phyloP scores from a whole-genome alignment of 2,113 vertebrate species.

The Myotis lucifugus region DNA sequence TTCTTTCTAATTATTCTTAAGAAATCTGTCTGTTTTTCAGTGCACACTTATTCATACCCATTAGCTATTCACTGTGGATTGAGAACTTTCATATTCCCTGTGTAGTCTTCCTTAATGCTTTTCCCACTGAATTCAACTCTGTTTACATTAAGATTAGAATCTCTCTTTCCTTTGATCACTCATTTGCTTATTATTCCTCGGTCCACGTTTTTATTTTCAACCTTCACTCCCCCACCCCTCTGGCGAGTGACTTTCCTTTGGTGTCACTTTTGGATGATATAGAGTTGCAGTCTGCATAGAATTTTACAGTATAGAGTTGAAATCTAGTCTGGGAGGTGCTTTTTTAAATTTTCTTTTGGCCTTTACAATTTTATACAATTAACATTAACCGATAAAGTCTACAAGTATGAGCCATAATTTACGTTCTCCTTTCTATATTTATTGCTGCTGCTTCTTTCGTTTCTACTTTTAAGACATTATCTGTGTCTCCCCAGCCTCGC shows the following conservation, averaged over 20 bases:
- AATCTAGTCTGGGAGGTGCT: background rate
- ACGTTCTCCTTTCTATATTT: too few species aligned
- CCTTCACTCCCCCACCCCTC: rapidly evolving
- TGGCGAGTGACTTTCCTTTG: background rate
- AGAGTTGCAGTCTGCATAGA: too few species aligned
- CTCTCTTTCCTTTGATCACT: background rate
- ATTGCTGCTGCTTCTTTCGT: background rate
- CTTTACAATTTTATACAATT: background rate
- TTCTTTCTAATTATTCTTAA: background rate
- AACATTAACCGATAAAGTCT: background rate
- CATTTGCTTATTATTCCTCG: background rate
- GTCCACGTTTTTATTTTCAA: background rate
- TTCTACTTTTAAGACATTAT: rapidly evolving
- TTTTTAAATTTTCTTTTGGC: background rate
- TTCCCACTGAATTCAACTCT: background rate
- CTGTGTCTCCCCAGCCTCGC: background rate
- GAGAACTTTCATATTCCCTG: background rate
- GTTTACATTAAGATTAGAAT: background rate
- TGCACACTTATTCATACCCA: too few species aligned
- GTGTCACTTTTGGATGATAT: rapidly evolving
- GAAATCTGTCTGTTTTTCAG: background rate
- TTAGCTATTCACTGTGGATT: background rate
- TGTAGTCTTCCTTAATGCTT: background rate
- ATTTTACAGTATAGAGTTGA: rapidly evolving
- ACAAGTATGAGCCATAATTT: rapidly evolving